These are phyloP conservation scores for Catalaphyllia jardinei DNA, from an alignment of 64 coral and sea anemone species.

Conservation along the genomic window DNA sequence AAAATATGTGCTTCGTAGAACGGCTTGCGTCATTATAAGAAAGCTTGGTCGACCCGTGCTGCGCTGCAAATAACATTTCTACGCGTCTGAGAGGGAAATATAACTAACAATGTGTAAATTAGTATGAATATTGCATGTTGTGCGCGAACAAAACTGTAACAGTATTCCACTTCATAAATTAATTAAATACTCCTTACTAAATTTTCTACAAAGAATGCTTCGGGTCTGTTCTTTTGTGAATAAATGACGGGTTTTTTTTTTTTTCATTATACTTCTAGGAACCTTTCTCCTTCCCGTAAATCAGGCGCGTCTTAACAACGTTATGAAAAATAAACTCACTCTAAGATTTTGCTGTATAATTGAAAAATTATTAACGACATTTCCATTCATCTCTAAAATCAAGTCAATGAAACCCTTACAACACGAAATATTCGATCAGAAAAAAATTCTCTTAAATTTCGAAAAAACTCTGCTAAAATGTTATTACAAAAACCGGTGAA, in stretches of 20 bases:
- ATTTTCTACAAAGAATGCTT: neutral
- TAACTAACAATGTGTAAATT: constrained; percentile 29
- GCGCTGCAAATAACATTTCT: constrained; percentile 9
- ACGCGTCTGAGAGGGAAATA: constrained; percentile 4
- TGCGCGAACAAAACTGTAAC: constrained; percentile 58
- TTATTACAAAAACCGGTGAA: neutral
- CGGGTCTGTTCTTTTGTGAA: constrained; percentile 11
- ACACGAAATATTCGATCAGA: neutral
- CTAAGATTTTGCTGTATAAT: neutral
- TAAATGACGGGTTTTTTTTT: neutral
- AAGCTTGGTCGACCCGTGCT: neutral
- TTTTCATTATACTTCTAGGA: neutral
- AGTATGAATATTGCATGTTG: constrained; percentile 75
- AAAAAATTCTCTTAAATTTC: neutral
- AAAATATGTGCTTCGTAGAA: neutral
- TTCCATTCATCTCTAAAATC: constrained; percentile 16
- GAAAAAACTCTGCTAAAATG: neutral
- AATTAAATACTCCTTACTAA: constrained; percentile 43
- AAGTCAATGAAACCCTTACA: neutral
- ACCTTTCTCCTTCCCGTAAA: neutral
- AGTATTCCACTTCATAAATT: constrained; percentile 54
- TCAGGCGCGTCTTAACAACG: no score
- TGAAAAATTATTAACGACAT: constrained; percentile 7
- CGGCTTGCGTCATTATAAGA: neutral
- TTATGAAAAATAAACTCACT: neutral